phyloP scores from a whole-genome alignment of 2,797 vertebrate species.

The Muscicapa comitata region DNA sequence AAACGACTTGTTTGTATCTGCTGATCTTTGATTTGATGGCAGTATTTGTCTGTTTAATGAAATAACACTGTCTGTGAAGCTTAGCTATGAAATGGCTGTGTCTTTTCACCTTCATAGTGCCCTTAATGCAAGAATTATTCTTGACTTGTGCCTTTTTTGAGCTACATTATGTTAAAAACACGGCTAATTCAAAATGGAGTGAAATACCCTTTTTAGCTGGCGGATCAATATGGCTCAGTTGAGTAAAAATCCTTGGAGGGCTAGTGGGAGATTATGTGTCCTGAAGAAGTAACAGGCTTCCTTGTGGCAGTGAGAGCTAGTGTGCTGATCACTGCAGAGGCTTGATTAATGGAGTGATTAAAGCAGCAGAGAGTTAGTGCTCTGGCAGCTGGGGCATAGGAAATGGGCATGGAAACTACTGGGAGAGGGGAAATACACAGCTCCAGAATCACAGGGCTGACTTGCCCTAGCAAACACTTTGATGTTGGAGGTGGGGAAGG shows the following conservation, averaged over 20 bases:
- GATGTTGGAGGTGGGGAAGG: slow-evolving; percentile 68
- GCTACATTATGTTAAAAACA: not conserved
- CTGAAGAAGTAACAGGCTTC: slow-evolving; percentile 68
- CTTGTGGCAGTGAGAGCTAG: slow-evolving; percentile 51
- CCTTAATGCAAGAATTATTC: not conserved
- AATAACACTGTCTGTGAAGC: not conserved
- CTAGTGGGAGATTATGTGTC: slow-evolving; percentile 60
- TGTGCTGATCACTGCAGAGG: slow-evolving; percentile 47
- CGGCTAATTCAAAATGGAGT: not conserved
- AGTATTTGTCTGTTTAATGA: not conserved
- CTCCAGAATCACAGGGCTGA: slow-evolving; percentile 49
- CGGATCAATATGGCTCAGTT: slow-evolving; percentile 26
- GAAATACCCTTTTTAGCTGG: slow-evolving; percentile 35
- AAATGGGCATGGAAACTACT: slow-evolving; percentile 64
- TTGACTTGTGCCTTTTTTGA: not conserved
- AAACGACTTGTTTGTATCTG: not conserved
- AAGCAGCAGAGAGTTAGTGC: slow-evolving; percentile 54
- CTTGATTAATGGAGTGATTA: slow-evolving; percentile 69
- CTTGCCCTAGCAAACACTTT: slow-evolving; percentile 61
- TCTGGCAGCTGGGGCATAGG: slow-evolving; percentile 65
- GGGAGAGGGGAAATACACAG: slow-evolving; percentile 55
- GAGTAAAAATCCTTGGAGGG: slow-evolving; percentile 45
- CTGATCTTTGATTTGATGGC: slow-evolving; percentile 15
- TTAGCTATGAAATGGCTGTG: not conserved
- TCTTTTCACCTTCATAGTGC: not conserved